Conservation (phyloP, 2,888 invertebrate species). For the Tholera decimalis region DNA sequence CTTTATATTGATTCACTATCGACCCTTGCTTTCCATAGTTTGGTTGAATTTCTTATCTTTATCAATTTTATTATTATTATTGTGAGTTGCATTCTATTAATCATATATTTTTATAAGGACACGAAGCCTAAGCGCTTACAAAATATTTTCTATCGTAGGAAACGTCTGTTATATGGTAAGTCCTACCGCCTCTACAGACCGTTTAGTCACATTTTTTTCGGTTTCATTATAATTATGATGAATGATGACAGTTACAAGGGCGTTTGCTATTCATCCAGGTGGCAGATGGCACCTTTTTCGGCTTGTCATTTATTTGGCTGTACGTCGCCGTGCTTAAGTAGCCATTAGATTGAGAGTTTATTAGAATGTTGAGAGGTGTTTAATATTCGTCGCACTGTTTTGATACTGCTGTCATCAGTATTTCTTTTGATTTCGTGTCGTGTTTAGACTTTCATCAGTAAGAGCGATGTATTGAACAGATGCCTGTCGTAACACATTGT, state of each 20-base stretch:
- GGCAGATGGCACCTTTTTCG: conserved; percentile 71
- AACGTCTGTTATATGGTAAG: conserved; percentile 11
- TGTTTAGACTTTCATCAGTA: conserved; percentile 84
- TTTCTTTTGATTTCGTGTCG: conserved; percentile 61
- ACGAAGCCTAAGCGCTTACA: neutral
- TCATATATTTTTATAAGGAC: neutral
- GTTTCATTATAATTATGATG: conserved; percentile 79
- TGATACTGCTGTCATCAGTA: conserved; percentile 57
- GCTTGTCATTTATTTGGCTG: conserved; percentile 52
- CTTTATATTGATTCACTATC: conserved; percentile 81
- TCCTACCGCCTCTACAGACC: conserved; percentile 48
- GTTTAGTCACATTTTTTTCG: conserved; percentile 70
- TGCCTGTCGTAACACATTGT: conserved; percentile 78
- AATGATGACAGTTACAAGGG: conserved; percentile 77
- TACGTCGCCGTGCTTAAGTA: conserved; percentile 42
- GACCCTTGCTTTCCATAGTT: conserved; percentile 70
- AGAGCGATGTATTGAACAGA: conserved; percentile 82
- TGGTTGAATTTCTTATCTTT: conserved; percentile 13
- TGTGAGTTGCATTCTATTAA: neutral
- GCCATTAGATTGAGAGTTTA: conserved; percentile 49
- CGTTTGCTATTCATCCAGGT: conserved; percentile 73
- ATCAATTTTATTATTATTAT: conserved; percentile 18
- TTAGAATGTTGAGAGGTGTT: conserved; percentile 49
- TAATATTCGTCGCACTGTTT: conserved; percentile 45
- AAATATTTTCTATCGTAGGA: conserved; percentile 10